These are phyloP conservation scores for Probosciger aterrimus DNA, from an alignment of 2,113 vertebrate genomes.

Conservation along the genomic window DNA sequence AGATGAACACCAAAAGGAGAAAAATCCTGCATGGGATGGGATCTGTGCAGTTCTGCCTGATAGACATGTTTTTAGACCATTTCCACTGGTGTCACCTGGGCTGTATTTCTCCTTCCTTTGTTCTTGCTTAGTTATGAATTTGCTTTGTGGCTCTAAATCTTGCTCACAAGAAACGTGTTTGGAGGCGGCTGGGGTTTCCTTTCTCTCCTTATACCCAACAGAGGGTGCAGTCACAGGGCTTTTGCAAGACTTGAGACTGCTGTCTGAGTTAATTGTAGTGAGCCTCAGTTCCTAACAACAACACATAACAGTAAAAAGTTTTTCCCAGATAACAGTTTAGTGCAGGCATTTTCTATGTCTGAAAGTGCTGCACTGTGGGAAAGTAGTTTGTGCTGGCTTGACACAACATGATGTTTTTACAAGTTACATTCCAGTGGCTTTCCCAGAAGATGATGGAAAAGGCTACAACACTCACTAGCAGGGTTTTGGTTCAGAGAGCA, in stretches of 20 bases:
- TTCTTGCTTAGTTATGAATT: background rate
- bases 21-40: background rate
- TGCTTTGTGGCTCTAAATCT: background rate
- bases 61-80: background rate
- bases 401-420: background rate
- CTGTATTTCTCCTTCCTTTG: background rate
- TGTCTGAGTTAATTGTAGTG: background rate
- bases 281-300: background rate
- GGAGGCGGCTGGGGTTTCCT: background rate
- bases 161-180: background rate
- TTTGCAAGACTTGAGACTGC: background rate
- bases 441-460: background rate
- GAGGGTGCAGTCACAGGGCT: background rate
- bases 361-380: background rate
- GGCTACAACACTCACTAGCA: background rate
- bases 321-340: background rate
- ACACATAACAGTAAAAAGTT: accelerated
- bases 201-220: background rate
- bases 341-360: background rate
- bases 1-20: background rate
- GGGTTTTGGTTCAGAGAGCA: background rate
- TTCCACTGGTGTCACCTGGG: background rate
- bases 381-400: background rate
- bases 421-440: background rate
- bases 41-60: background rate